Evolutionary conservation across 2,113 vertebrate genomes (phyloP), one percentile per base, ranked within the genome.

Genomic region (Oncorhynchus keta): DNA sequence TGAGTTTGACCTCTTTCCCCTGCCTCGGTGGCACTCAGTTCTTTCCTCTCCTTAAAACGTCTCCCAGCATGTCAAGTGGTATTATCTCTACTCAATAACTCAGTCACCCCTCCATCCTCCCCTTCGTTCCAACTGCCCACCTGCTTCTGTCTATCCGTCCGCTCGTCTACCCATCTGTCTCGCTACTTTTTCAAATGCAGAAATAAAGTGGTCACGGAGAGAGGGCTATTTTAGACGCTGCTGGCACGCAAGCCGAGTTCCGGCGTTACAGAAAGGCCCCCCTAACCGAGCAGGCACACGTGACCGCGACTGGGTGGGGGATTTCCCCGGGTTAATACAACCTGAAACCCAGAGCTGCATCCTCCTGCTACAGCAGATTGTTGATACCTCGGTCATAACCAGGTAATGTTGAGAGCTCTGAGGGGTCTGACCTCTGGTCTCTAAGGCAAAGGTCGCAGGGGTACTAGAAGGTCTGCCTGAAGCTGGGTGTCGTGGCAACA

Each of bases 191-290:
- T 76, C 79, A 57, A 57, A n/a, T 71, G 28, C 5, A 70, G 77
- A 82, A 85, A 82, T 85, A 75, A 80, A 76, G 32, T 75, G 11
- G 75, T 49, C 61, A 76, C n/a, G 70, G 26, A 48, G 57, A 13
- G 73, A 24, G 57, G 20, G 14, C 68, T 78, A 78, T 73, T 85
- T 77, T 64, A 13, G 75, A 11, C 18, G 35, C 26, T 71, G 13
- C 55, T 28, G 68, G 32, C 64, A 12, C 39, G 22, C 65, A 26
- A 45, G 72, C 55, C 5, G 32, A 72, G 65, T 14, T 67, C 65
- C 32, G 67, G 32, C 16, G 30, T 32, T 32, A 45, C 39, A 66
- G 64, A 66, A 13, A 13, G 20, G 18, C 67, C 67, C 7, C 55
- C 55, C 20, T 5, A 57, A 57, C 5, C 20, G 39, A 45, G 39